These are phyloP conservation scores for Papilio polyxenes DNA, from an alignment of 1,140 invertebrate genomes.

Conservation along the genomic window DNA sequence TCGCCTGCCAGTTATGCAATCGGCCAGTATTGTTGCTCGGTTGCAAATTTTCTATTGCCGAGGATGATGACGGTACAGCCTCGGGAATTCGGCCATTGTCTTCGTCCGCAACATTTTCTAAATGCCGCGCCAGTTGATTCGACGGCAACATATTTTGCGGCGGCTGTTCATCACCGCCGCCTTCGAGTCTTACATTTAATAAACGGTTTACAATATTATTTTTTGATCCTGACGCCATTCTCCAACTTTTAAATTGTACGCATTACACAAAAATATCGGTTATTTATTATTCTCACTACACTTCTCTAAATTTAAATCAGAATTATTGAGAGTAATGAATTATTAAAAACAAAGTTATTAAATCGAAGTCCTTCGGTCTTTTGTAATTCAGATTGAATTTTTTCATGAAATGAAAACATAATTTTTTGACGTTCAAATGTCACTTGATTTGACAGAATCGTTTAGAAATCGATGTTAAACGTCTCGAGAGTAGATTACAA, in stretches of 20 bases:
- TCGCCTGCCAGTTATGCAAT: constrained; percentile 85
- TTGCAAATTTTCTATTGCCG: constrained; percentile 70
- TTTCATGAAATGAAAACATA: constrained; percentile 14
- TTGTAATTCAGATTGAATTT: constrained; percentile 15
- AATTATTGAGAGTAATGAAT: not conserved
- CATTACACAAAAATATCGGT: constrained; percentile 54
- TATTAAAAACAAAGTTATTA: not conserved
- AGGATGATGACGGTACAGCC: constrained; percentile 60
- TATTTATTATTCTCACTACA: constrained; percentile 18
- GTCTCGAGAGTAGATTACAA: not conserved
- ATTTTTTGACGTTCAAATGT: constrained; percentile 14
- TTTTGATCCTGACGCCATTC: constrained; percentile 72
- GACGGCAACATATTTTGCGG: constrained; percentile 79
- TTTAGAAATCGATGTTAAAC: constrained; percentile 1
- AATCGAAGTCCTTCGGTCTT: not conserved
- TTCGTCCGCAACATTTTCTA: constrained; percentile 58
- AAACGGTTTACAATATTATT: constrained; percentile 73
- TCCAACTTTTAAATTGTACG: constrained; percentile 47
- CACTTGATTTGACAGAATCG: constrained; percentile 10
- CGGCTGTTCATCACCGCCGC: constrained; percentile 61
- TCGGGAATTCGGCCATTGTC: constrained; percentile 62
- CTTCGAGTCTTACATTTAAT: constrained; percentile 64
- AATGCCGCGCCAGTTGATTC: constrained; percentile 67
- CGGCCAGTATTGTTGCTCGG: constrained; percentile 70
- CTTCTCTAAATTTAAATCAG: not conserved